Evolutionary conservation across 2,113 vertebrate species (phyloP).

Genomic region (Eptesicus fuscus): DNA sequence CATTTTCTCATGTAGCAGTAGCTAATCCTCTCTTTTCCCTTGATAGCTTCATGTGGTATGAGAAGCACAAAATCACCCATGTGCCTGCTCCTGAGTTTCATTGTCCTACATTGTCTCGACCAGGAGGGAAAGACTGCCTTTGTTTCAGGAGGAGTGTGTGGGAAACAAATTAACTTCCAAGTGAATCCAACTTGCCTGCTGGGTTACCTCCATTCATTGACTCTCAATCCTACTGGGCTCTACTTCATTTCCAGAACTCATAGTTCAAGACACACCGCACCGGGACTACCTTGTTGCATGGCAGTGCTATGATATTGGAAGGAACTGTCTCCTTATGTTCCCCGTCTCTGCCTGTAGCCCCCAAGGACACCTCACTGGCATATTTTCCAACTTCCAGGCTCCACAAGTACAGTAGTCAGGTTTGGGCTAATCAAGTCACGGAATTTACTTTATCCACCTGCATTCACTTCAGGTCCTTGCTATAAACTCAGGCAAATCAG

Average conservation of each 20-base stretch:
- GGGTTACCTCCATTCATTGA: not conserved
- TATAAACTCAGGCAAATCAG: not conserved
- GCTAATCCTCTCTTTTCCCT: slow-evolving; percentile 13
- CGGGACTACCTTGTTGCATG: not conserved
- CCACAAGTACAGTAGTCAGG: not conserved
- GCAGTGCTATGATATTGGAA: not conserved
- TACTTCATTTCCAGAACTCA: not conserved
- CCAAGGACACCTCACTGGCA: not conserved
- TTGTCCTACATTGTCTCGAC: not conserved
- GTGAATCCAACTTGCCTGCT: not conserved
- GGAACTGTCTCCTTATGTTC: not conserved
- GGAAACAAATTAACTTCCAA: not conserved
- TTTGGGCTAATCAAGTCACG: not conserved
- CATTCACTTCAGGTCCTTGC: not conserved
- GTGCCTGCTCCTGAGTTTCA: not conserved
- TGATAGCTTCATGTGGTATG: not conserved
- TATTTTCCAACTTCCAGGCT: not conserved
- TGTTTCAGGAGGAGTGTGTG: not conserved
- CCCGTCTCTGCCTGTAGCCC: not conserved
- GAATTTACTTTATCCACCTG: not conserved
- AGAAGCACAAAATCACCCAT: not conserved
- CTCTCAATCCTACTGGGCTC: not conserved
- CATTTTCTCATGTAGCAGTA: slow-evolving; percentile 31
- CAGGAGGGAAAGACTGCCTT: not conserved
- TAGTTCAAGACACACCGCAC: not conserved